Conservation (phyloP, 2,113 vertebrate species). For the Chloroceryle aenea region DNA sequence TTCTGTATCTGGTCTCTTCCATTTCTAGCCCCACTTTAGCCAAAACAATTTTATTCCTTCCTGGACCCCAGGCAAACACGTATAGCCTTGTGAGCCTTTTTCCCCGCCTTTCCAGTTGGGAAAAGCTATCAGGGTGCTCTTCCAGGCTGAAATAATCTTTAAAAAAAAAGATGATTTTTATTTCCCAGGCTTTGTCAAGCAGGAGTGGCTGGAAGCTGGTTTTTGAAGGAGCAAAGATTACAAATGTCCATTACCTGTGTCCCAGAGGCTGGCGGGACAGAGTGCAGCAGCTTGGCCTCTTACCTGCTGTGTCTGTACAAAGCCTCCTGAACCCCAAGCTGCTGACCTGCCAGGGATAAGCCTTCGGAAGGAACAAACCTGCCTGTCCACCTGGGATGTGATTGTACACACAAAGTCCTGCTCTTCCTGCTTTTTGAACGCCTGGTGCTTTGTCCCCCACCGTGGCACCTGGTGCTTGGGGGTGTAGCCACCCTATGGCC, state of each 20-base stretch:
- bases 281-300: neutral
- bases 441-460: neutral
- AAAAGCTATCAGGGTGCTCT: neutral
- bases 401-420: too few relatives aligned
- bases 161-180: neutral
- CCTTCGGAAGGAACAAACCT: neutral
- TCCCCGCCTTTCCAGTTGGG: too few relatives aligned
- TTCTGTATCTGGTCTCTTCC: neutral
- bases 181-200: neutral
- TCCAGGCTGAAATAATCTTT: neutral
- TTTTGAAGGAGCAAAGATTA: neutral
- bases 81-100: neutral
- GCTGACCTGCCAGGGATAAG: neutral
- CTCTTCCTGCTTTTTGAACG: neutral
- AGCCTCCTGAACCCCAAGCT: neutral
- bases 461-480: neutral
- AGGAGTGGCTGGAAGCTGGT: neutral
- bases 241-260: neutral
- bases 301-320: neutral
- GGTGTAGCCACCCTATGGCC: fast-evolving
- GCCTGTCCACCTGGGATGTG: neutral
- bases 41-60: neutral
- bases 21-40: neutral
- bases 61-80: neutral
- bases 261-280: neutral